A percentile compares a stretch with the other conserved stretches of the same genome.
Conservation (phyloP, 2,797 vertebrate species). For the Meriones psammophilus region DNA sequence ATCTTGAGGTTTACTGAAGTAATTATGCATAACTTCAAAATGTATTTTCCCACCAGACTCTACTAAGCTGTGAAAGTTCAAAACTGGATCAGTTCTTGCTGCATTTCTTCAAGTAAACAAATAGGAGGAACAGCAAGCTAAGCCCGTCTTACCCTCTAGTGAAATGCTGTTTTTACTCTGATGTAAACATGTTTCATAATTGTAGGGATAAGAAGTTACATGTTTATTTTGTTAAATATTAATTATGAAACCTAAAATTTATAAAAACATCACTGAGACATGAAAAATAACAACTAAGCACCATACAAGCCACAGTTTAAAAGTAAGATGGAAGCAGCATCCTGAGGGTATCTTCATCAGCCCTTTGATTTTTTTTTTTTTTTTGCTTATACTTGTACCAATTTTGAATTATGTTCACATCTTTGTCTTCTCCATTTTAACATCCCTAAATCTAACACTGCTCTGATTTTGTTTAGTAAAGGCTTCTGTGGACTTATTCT, state of each 20-base stretch:
- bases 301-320: not conserved
- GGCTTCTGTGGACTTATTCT: not conserved
- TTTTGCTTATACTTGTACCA: not conserved
- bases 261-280: not conserved
- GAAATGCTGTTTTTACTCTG: not conserved
- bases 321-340: not conserved
- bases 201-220: not conserved
- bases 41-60: not conserved
- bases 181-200: not conserved
- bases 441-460: not conserved
- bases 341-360: not conserved
- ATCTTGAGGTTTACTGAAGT: conserved; percentile 58
- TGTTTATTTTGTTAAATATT: conserved; percentile 45
- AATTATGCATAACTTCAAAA: conserved; percentile 10
- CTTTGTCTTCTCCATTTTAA: conserved; percentile 33
- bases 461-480: not conserved
- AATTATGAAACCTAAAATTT: not conserved
- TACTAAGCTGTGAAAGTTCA: not conserved
- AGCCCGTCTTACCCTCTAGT: not conserved
- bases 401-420: not conserved
- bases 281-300: not conserved
- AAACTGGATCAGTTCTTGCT: conserved; percentile 10
- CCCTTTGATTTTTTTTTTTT: conserved; percentile 15
- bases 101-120: not conserved
- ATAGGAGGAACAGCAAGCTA: not conserved